A percentile compares a stretch with the other conserved stretches of the same genome.
phyloP scores from a whole-genome alignment of 1,140 invertebrate genomes.

The Aphis craccivora region DNA sequence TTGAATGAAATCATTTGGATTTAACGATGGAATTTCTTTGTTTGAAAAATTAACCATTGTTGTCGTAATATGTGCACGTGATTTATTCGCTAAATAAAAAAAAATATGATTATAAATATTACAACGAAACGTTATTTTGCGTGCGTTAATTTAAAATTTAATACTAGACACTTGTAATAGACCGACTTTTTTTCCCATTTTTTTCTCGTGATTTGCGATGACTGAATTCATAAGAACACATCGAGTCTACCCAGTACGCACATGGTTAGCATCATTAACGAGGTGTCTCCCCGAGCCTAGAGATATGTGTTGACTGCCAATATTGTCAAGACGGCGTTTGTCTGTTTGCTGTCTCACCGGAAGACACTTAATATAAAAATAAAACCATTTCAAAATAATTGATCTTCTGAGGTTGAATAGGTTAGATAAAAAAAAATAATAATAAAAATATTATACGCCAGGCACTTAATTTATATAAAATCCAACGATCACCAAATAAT shows the following conservation, averaged over 20 bases:
- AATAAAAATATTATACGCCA: too few species aligned
- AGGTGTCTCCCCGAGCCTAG: neutral
- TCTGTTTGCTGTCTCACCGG: neutral
- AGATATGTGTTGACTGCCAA: slow-evolving; percentile 13
- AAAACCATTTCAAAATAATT: slow-evolving; percentile 4
- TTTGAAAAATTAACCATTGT: neutral
- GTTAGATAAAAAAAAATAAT: neutral
- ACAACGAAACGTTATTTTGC: slow-evolving; percentile 21
- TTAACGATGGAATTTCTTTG: slow-evolving; percentile 15
- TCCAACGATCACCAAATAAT: neutral
- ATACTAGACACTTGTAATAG: neutral
- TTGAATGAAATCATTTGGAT: neutral
- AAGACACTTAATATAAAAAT: slow-evolving; percentile 4
- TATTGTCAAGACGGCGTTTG: neutral
- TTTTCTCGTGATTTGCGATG: neutral
- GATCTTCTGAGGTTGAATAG: neutral
- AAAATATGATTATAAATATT: slow-evolving; percentile 43
- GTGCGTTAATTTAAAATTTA: slow-evolving; percentile 10
- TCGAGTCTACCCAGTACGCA: neutral
- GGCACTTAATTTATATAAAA: neutral
- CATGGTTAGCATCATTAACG: slow-evolving; percentile 47
- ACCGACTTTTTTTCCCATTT: neutral
- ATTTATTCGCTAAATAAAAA: neutral
- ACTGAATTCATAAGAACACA: neutral
- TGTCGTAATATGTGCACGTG: neutral